Evolutionary conservation across 2,113 vertebrate species (phyloP).

Genomic region (Lagopus muta): DNA sequence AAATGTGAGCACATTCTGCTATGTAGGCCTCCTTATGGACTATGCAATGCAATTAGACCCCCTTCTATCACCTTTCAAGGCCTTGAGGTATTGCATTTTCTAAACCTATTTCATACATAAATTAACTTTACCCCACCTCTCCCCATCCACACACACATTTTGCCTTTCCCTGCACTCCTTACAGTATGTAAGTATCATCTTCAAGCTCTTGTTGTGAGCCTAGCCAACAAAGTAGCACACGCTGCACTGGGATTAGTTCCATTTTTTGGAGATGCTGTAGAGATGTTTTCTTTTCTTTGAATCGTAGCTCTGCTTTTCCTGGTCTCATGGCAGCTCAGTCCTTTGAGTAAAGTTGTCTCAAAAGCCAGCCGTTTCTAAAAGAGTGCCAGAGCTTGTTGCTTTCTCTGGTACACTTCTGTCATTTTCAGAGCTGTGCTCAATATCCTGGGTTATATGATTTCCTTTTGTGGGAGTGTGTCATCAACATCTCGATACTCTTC

Average conservation of each 20-base stretch:
- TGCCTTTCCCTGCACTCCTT: background rate
- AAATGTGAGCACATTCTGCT: background rate
- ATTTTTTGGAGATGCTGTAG: background rate
- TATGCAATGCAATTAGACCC: background rate
- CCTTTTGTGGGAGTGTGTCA: slow-evolving; percentile 20
- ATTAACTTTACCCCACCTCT: background rate
- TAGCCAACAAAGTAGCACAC: background rate
- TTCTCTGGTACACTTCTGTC: background rate
- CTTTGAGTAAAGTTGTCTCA: background rate
- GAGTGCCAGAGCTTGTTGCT: background rate
- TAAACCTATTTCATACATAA: background rate
- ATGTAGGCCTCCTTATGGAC: slow-evolving; percentile 8
- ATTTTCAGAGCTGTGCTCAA: background rate
- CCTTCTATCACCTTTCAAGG: background rate
- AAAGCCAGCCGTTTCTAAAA: background rate
- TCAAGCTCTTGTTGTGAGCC: background rate
- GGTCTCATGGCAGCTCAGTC: background rate
- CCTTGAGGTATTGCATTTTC: background rate
- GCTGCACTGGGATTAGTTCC: background rate
- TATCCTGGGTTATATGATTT: background rate
- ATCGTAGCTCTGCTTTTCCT: background rate
- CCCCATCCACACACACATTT: background rate
- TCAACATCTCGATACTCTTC: background rate
- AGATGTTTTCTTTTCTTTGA: background rate
- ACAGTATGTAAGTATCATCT: background rate